Evolutionary conservation across 2,888 invertebrate genomes (phyloP), one percentile per base, ranked within the genome.

Genomic region (Morpho helenor): DNA sequence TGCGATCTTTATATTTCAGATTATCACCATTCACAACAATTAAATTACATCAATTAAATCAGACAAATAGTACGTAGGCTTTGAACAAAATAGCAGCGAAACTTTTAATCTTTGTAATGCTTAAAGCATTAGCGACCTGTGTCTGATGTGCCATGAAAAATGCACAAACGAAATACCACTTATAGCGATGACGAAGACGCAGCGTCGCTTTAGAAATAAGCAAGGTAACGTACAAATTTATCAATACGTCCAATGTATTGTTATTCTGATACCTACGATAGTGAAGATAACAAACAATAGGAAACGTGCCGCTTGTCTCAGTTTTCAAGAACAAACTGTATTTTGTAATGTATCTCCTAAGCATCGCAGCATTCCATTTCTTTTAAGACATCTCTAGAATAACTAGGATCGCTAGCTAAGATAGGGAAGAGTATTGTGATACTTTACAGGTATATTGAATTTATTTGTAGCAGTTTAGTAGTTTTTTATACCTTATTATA

Each of bases 111-210:
- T 55, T 63, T 48, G 43, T 56, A 39, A 49, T 50, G n/a, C 44
- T 60, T 51, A 54, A 54, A 61, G 62, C 64, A 64, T 60, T 65
- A 68, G 56, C 68, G 68, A 68, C 64, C 64, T 31, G 31, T 31
- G 31, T 31, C 31, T 31, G 31, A 31, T 57, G 57, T 42, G 56
- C 23, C 49, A 49, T 43, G 49, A 22, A 52, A 42, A 22, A 8
- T 9, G 41, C 7, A 39, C 16, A 16, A 53, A 49, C 23, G 40
- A 40, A 57, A 46, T 22, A 52, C 52, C 22, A 58, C 43, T 9
- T 53, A 52, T 40, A 58, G 61, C 7, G 51, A 55, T 43, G 49
- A 56, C 39, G 57, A 53, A 54, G 44, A 40, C 56, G 31, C 5
- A 31, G 31, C 31, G 31, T 31, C 41, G 16, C 45, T 42, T 48